These are phyloP conservation scores for Rhabdomys dilectus DNA, from an alignment of 2,113 vertebrate species.

Conservation along the genomic window DNA sequence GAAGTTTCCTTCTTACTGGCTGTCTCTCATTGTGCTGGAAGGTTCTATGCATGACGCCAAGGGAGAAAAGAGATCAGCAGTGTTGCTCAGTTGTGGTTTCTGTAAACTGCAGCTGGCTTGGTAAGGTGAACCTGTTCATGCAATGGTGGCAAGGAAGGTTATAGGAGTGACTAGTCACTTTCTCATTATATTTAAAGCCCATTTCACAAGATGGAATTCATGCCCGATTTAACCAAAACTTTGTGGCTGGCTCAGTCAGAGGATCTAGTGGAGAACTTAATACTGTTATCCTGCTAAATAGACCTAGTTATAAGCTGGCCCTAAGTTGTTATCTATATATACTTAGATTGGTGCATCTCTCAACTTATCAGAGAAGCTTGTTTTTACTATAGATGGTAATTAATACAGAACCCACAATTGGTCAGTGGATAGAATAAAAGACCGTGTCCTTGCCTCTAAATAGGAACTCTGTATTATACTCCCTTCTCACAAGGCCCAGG, in stretches of 20 bases:
- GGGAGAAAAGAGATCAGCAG: background rate
- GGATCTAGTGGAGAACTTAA: background rate
- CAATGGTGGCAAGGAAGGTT: background rate
- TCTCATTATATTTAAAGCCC: background rate
- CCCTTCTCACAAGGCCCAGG: background rate
- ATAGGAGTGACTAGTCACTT: background rate
- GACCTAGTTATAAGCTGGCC: background rate
- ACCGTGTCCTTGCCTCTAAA: background rate
- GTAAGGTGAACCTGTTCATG: background rate
- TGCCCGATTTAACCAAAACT: background rate
- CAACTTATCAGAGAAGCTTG: background rate
- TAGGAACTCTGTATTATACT: background rate
- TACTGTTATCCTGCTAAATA: background rate
- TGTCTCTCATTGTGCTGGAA: background rate
- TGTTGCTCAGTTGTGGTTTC: background rate
- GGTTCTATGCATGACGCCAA: background rate
- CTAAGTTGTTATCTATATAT: background rate
- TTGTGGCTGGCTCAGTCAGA: background rate
- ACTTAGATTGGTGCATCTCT: background rate
- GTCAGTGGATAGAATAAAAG: background rate
- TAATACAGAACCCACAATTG: background rate
- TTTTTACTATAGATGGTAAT: background rate
- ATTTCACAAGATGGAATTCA: background rate
- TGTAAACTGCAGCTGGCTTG: background rate
- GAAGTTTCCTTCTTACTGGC: background rate